Conservation (phyloP, 2,113 vertebrate species). For the Rhizomys pruinosus region DNA sequence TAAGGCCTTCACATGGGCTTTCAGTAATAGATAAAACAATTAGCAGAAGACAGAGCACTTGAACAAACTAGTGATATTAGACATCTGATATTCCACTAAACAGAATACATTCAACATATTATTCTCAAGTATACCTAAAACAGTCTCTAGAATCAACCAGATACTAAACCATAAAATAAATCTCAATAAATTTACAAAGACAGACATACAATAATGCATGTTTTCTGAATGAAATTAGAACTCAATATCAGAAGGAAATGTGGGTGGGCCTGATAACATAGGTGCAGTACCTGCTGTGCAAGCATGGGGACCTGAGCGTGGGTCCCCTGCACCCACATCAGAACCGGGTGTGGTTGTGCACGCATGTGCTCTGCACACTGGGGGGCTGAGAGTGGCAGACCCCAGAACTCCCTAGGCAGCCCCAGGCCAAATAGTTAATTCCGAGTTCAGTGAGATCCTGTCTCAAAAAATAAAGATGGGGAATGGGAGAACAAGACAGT, state of each 20-base stretch:
- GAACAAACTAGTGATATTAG: not conserved
- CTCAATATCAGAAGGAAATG: not conserved
- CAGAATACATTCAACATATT: not conserved
- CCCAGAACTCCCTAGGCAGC: not conserved
- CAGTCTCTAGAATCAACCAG: not conserved
- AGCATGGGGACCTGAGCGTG: not conserved
- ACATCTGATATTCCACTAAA: not conserved
- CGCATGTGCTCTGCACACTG: too few species aligned
- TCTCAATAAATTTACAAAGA: conserved; percentile 17
- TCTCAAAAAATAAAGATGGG: not conserved
- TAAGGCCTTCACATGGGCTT: not conserved
- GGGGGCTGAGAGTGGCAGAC: not conserved
- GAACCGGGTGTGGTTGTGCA: not conserved
- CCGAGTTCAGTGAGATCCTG: not conserved
- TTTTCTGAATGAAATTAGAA: conserved; percentile 11
- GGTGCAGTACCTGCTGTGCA: rapidly evolving
- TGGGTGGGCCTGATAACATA: not conserved
- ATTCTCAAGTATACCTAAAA: not conserved
- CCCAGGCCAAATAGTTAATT: too few species aligned
- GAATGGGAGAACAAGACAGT: too few species aligned
- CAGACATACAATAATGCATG: not conserved
- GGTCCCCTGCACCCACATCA: not conserved
- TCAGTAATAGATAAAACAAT: not conserved
- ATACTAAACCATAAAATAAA: not conserved
- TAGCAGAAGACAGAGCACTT: not conserved